Base-by-base conservation (phyloP, 2,888 invertebrate species). In the Hirtodrosophila cameraria region DNA sequence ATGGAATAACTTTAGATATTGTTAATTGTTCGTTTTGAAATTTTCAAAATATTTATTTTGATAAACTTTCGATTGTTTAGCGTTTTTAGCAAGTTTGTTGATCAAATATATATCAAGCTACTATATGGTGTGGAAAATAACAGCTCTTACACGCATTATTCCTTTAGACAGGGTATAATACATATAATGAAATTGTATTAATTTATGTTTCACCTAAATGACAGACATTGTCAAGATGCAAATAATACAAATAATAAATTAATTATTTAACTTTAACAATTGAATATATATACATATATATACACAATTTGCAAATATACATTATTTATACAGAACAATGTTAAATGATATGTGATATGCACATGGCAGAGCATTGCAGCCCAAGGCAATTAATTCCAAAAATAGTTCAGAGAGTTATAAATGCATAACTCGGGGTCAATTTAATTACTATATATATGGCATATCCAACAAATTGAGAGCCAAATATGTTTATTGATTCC, bases 181-280 rank as follows among this genome's bases (percentile, higher is more conserved):
- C n/a, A n/a, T n/a, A 46, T 46, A 36, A 31, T 12, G n/a, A 54
- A 79, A 62, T 58, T 68, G 43, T 77, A 77, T 86, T 83, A 85
- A 86, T 82, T 82, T 83, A 80, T 83, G 64, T 75, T 75, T 73
- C 77, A 76, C 86, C 63, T 70, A 82, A 80, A 77, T 86, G 82
- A 82, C 82, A 81, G 75, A 75, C 75, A 71, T 84, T 86, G 82
- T 81, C 86, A 78, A 77, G 85, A 82, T 81, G 80, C 77, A 66
- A 81, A 81, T 71, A 83, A 70, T 46, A 48, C 77, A 77, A 83
- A 68, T 83, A 83, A 68, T 83, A 60, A 75, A 83, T 86, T 68
- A 58, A 69, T 80, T 76, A 83, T 86, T 83, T 61, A 59, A 82
- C 49, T 73, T 69, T 15, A 79, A 70, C 67, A 67, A 63, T n/a